These are phyloP conservation scores for Hypomecis atomaria DNA, from an alignment of 2,888 invertebrate genomes.

Conservation along the genomic window DNA sequence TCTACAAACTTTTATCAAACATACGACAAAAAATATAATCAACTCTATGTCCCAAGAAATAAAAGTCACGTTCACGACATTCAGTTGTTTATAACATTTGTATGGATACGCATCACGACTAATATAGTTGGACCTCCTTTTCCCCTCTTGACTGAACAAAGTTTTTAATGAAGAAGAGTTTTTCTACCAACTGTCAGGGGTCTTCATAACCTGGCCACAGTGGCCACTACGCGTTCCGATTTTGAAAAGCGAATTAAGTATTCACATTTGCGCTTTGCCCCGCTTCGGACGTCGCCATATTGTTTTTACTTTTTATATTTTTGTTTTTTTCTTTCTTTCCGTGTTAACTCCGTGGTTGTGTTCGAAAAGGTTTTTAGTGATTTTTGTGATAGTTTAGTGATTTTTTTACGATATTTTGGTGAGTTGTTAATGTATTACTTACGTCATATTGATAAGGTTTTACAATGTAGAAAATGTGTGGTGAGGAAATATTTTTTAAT, in stretches of 20 bases:
- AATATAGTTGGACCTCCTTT: constrained; percentile 19
- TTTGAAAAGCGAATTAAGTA: constrained; percentile 76
- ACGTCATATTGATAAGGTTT: constrained; percentile 34
- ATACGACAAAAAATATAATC: constrained; percentile 23
- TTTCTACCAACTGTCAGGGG: constrained; percentile 35
- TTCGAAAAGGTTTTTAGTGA: constrained; percentile 7
- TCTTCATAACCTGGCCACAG: constrained; percentile 52
- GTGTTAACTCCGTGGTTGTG: constrained; percentile 26
- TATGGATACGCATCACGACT: constrained; percentile 24
- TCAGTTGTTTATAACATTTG: neutral
- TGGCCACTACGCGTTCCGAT: constrained; percentile 64
- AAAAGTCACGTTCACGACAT: neutral
- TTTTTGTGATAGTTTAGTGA: constrained; percentile 1
- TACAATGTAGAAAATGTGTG: constrained; percentile 18
- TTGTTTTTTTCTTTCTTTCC: constrained; percentile 28
- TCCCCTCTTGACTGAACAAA: constrained; percentile 30
- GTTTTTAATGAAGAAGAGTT: constrained; percentile 10
- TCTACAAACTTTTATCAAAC: constrained; percentile 55
- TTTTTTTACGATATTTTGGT: constrained; percentile 16
- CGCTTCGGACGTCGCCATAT: constrained; percentile 60
- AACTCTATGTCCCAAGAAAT: constrained; percentile 20
- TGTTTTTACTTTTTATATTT: constrained; percentile 51
- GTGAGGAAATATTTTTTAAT: neutral
- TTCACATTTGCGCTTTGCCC: constrained; percentile 69
- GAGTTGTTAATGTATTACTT: constrained; percentile 28